Evolutionary conservation across 2,888 invertebrate genomes (phyloP).

Genomic region (Synanthedon formicaeformis): DNA sequence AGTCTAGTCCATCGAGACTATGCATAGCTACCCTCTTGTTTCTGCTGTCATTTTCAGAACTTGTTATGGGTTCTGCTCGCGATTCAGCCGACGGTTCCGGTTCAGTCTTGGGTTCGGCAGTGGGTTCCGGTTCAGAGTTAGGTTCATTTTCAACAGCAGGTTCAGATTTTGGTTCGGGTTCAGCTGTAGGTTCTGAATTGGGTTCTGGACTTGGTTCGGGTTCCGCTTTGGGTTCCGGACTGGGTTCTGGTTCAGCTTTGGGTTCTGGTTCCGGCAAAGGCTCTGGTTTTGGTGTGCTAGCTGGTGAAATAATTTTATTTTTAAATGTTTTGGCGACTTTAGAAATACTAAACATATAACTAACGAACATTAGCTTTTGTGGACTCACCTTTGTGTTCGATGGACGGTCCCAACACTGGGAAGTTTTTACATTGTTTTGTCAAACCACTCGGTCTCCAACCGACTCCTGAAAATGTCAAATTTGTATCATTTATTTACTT

Average conservation of each 20-base stretch:
- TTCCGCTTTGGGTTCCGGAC: constrained; percentile 26
- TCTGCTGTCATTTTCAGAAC: constrained; percentile 37
- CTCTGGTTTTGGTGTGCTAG: constrained; percentile 31
- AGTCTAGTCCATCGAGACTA: constrained; percentile 51
- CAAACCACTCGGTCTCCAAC: constrained; percentile 88
- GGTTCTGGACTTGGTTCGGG: constrained; percentile 45
- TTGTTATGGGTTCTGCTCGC: constrained; percentile 31
- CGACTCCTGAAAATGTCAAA: constrained; percentile 72
- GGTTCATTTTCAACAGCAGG: constrained; percentile 45
- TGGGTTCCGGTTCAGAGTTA: constrained; percentile 42
- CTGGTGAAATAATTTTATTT: not conserved
- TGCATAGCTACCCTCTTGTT: constrained; percentile 72
- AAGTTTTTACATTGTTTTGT: constrained; percentile 85
- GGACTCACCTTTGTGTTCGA: constrained; percentile 39
- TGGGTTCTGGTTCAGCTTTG: constrained; percentile 25
- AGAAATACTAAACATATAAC: not conserved
- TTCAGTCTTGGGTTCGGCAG: constrained; percentile 44
- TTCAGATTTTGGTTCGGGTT: constrained; percentile 43
- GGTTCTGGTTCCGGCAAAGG: constrained; percentile 49
- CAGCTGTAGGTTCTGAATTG: constrained; percentile 47
- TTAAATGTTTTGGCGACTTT: not conserved
- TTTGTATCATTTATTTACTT: constrained; percentile 1
- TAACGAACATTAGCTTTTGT: not conserved
- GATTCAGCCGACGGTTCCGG: constrained; percentile 31
- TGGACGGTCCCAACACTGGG: constrained; percentile 68